These are phyloP conservation scores for Enteromius unitaeniatus DNA, from an alignment of 2,797 vertebrate genomes.

Conservation along the genomic window DNA sequence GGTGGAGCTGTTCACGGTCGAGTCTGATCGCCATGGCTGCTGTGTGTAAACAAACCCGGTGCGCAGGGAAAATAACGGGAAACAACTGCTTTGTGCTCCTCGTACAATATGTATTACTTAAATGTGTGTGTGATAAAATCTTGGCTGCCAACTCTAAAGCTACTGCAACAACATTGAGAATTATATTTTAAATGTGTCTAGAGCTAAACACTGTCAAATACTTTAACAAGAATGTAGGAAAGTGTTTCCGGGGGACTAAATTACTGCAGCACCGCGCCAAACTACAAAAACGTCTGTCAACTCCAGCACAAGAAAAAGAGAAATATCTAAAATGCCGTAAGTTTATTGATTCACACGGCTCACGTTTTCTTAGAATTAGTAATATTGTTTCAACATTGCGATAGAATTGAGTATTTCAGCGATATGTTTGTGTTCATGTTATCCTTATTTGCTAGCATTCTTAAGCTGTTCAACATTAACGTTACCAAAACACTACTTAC, in stretches of 20 bases:
- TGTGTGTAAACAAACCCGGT: constrained; percentile 28
- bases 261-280: constrained; percentile 58
- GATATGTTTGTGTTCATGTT: background rate
- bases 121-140: background rate
- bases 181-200: too few species aligned
- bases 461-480: background rate
- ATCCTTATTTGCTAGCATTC: background rate
- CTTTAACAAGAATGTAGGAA: background rate
- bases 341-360: constrained; percentile 2
- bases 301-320: background rate
- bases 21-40: constrained; percentile 36
- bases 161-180: background rate
- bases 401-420: background rate
- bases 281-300: constrained; percentile 23
- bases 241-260: constrained; percentile 48
- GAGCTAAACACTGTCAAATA: background rate
- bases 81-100: constrained; percentile 23
- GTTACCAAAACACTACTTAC: background rate
- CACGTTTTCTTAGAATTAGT: background rate
- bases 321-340: constrained; percentile 52
- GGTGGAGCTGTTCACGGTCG: background rate
- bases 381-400: background rate
- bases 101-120: background rate
- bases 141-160: fast-evolving
- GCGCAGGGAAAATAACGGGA: constrained; percentile 40